These are phyloP conservation scores for Ornithoptera alexandrae DNA, from an alignment of 2,888 invertebrate species.

Conservation along the genomic window DNA sequence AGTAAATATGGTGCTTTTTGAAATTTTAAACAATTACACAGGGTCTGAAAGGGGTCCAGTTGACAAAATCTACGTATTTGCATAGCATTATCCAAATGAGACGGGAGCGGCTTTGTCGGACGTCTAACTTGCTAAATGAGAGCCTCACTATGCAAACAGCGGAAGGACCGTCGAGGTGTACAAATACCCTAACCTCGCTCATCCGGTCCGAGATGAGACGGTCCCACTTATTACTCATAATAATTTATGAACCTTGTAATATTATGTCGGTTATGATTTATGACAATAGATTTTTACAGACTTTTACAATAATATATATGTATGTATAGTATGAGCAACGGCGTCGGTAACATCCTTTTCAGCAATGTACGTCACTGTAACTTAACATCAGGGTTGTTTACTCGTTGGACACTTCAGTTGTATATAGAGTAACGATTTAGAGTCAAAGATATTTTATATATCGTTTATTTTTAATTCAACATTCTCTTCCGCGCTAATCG, in stretches of 20 bases:
- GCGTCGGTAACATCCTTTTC: no score
- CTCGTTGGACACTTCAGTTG: no score
- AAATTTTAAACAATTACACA: conserved; percentile 28
- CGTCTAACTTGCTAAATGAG: conserved; percentile 71
- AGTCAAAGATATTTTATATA: no score
- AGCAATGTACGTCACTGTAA: no score
- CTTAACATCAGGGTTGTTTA: no score
- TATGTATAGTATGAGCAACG: no score
- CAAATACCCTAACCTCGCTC: conserved; percentile 48
- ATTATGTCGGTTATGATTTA: neutral
- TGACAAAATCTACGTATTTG: conserved; percentile 55
- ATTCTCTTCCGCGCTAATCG: no score
- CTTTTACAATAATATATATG: no score
- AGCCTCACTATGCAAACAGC: conserved; percentile 62
- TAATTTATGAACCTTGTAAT: neutral
- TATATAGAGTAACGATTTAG: no score
- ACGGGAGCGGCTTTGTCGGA: conserved; percentile 53
- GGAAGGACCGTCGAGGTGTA: conserved; percentile 42
- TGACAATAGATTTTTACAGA: neutral
- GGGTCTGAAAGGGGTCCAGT: conserved; percentile 38
- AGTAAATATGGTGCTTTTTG: conserved; percentile 4
- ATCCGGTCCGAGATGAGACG: conserved; percentile 32
- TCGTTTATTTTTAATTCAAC: no score
- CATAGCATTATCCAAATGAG: conserved; percentile 71
- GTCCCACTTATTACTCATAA: conserved; percentile 3